Percentiles rank a stretch among this genome's conserved stretches.
phyloP scores from a whole-genome alignment of 2,113 vertebrate genomes.

The Haemorhous mexicanus region DNA sequence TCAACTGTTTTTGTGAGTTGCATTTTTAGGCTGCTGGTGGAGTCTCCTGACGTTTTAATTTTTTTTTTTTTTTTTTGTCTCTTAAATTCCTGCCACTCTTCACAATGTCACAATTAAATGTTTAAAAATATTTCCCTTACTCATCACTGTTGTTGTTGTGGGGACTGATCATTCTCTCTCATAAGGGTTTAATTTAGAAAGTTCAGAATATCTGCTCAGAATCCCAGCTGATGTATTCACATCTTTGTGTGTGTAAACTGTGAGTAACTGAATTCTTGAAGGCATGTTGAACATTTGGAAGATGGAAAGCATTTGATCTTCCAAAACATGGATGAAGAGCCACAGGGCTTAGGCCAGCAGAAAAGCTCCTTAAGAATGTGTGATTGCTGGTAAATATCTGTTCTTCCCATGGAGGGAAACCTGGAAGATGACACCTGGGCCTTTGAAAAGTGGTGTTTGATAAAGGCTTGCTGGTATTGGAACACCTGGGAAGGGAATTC shows the following conservation, averaged over 20 bases:
- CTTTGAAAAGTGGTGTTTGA: not conserved
- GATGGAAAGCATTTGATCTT: not conserved
- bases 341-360: not conserved
- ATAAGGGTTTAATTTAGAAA: not conserved
- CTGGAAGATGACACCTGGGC: not conserved
- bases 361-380: not conserved
- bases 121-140: constrained; percentile 25
- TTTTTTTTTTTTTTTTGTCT: not conserved
- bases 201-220: not conserved
- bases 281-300: not conserved
- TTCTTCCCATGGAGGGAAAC: not conserved
- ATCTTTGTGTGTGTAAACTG: not conserved
- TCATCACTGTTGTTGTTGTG: not conserved
- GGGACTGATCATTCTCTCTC: not conserved
- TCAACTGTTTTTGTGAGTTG: not conserved
- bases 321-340: not conserved
- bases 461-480: not conserved
- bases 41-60: not conserved
- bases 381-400: not conserved
- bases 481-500: not conserved
- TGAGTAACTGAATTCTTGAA: not conserved
- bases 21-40: not conserved
- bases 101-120: not conserved
- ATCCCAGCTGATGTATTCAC: not conserved
- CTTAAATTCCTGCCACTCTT: not conserved